Evolutionary conservation across 2,113 vertebrate species (phyloP), one percentile per base, ranked within the genome.

Genomic region (Microcebus lehilahytsara): DNA sequence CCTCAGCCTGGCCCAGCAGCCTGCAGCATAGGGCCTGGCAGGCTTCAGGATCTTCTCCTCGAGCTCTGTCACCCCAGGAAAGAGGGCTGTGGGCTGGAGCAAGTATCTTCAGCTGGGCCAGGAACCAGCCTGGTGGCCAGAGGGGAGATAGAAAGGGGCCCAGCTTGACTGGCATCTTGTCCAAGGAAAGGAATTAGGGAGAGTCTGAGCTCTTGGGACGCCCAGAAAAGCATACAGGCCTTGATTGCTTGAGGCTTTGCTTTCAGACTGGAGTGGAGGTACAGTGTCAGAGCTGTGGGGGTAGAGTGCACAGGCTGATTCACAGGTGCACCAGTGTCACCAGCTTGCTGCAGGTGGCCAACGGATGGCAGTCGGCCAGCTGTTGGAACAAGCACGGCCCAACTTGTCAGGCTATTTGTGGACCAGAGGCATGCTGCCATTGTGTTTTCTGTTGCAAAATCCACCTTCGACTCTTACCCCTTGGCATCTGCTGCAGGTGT

Each of bases 351-450:
- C 9, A 53, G 56, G 58, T 22, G 53, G 42, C 84, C 10, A 0
- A 1, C 27, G 0, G 14, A 12, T 0, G 1, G 77, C 32, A 3
- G 37, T 2, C 0, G 2, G 13, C 51, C 42, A 83, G 42, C 16
- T 32, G 17, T 19, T n/a, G 74, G 42, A 40, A 34, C 8, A 6
- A 74, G 49, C 6, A 1, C 32, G 22, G 60, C 25, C 6, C 20
- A 5, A 5, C 11, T 10, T 40, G 62, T 56, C 25, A 3, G 30
- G 34, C 37, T 49, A 19, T 10, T 1, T 7, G 64, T 2, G 9
- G n/a, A 22, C 9, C 3, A 16, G 32, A 77, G 51, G 42, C 34
- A 34, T 17, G 11, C 23, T 64, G 32, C 20, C 66, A 3, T 12
- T n/a, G 23, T 30, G 64, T 34, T 37, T 49, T 49, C 22, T 23